phyloP scores from a whole-genome alignment of 2,113 vertebrate species.

The Columbina picui region DNA sequence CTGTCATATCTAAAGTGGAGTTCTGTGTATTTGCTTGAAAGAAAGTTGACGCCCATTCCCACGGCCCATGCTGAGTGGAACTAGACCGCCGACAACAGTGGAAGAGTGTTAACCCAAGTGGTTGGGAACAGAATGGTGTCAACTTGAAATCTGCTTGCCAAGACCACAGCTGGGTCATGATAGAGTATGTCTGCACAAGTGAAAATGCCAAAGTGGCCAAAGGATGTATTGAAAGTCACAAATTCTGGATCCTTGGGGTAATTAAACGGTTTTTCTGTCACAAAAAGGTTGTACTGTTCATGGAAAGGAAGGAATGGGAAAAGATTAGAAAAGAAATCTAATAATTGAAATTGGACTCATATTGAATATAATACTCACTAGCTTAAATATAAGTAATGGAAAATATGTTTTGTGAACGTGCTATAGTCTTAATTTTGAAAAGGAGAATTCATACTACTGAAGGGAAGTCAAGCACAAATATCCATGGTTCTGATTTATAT shows the following conservation, averaged over 20 bases:
- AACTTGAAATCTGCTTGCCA: slow-evolving; percentile 73
- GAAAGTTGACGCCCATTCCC: slow-evolving; percentile 45
- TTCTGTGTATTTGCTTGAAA: slow-evolving; percentile 71
- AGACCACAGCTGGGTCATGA: slow-evolving; percentile 64
- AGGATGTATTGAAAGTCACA: slow-evolving; percentile 81
- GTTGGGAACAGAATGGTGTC: slow-evolving; percentile 60
- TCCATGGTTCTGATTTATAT: neutral
- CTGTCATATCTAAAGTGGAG: slow-evolving; percentile 69
- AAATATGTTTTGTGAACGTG: neutral
- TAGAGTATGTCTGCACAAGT: slow-evolving; percentile 86
- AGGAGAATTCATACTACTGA: neutral
- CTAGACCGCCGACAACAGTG: slow-evolving; percentile 2
- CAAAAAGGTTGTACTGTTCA: slow-evolving; percentile 79
- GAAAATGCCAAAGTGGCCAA: slow-evolving; percentile 84
- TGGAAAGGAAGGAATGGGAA: neutral
- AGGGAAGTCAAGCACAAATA: neutral
- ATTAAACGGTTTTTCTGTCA: slow-evolving; percentile 77
- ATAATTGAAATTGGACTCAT: neutral
- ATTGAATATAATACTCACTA: neutral
- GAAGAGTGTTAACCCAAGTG: slow-evolving; percentile 32
- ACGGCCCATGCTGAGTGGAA: slow-evolving; percentile 59
- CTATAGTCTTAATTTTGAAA: neutral
- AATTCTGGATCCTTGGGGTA: slow-evolving; percentile 69
- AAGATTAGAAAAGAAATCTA: neutral
- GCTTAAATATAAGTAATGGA: neutral